These are phyloP conservation scores for Pteronura brasiliensis DNA, from an alignment of 2,113 vertebrate genomes.

Conservation along the genomic window DNA sequence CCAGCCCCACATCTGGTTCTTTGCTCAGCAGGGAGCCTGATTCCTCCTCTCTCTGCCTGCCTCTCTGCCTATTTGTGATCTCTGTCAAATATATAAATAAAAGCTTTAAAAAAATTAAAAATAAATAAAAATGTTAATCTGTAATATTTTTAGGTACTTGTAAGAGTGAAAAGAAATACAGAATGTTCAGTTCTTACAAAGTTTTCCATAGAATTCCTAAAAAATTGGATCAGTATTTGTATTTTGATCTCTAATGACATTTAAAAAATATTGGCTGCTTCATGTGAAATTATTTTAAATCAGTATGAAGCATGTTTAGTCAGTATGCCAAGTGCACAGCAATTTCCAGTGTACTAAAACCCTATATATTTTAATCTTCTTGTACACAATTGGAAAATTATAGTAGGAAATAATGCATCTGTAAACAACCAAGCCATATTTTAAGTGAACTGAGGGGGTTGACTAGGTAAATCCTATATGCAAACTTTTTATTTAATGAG, in stretches of 20 bases:
- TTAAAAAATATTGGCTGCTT: constrained; percentile 23
- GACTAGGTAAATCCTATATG: neutral
- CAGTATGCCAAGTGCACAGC: neutral
- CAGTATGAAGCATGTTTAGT: neutral
- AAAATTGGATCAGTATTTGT: neutral
- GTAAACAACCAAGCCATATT: neutral
- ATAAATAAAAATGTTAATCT: neutral
- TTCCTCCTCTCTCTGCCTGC: too few relatives aligned
- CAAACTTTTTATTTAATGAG: neutral
- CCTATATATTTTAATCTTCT: neutral
- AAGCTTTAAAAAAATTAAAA: too few relatives aligned
- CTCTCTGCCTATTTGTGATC: too few relatives aligned
- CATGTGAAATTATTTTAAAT: constrained; percentile 17
- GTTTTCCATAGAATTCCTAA: neutral
- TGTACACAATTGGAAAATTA: neutral
- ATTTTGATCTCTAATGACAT: constrained; percentile 10
- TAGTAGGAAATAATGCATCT: neutral
- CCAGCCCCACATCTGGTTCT: too few relatives aligned
- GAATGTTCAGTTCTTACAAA: neutral
- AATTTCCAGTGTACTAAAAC: neutral
- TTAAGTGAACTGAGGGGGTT: neutral
- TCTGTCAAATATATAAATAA: too few relatives aligned
- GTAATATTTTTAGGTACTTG: neutral
- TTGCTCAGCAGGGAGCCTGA: too few relatives aligned
- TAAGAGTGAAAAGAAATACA: neutral